Base-by-base conservation (phyloP, 2,797 vertebrate genomes). In the Carapus acus region DNA sequence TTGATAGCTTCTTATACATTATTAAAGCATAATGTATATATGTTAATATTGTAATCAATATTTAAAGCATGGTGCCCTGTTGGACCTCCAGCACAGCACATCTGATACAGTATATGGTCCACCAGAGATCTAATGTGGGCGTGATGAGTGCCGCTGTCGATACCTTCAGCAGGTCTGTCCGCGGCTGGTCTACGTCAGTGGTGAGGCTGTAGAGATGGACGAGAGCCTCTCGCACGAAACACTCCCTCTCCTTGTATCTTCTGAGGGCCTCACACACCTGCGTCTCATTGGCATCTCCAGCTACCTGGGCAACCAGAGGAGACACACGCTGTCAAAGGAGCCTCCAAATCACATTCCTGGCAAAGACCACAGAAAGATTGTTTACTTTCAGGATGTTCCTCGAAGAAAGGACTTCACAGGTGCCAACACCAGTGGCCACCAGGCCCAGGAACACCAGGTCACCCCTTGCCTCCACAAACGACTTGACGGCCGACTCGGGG, bases 231-330 rank as follows among this genome's bases (percentile, higher is more conserved):
- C 89, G 88, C 38, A 90, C 83, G 76, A 96, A 96, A 81, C 92
- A 93, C 36, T 94, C 92, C 2, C 92, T 84, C 54, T 93, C 93
- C 24, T 87, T 90, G 83, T 98, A 98, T 63, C 93, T 86, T 72
- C 90, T 90, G 75, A 98, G 80, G 13, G 93, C 93, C 83, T 97
- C 96, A 0, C 90, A 88, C 83, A 98, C 89, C 85, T 97, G 95
- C 39, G 83, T 88, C 82, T 95, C 91, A 62, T 94, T 94, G 59
- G 91, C 90, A 75, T 94, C 93, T 75, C 93, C 94, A 1, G 94
- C 92, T 67, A 98, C 93, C 96, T 98, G 77, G 27, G 71, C 77
- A 74, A 16, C 82, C 20, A 67, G 74, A 74, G 59, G 51, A 55
- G 17, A 68, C 43, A 61, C 68, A 52, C 65, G 42, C 49, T 20